Conservation (phyloP, 2,113 vertebrate species). For the Neolamprologus ventralis region DNA sequence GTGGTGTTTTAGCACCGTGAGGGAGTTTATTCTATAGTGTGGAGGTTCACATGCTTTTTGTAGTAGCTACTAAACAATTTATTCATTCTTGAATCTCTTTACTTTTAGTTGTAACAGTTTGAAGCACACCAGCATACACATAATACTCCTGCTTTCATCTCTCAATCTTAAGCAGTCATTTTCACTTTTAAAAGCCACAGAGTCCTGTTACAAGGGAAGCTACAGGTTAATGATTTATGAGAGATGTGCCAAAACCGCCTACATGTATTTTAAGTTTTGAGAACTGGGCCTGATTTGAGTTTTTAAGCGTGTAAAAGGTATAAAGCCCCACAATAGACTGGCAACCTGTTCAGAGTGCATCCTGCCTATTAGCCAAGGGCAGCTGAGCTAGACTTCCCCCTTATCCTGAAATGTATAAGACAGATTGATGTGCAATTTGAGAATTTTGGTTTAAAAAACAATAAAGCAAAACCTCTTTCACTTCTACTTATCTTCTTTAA, state of each 20-base stretch:
- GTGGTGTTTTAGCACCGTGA: background rate
- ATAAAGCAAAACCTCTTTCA: background rate
- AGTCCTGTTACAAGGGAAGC: background rate
- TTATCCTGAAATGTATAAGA: background rate
- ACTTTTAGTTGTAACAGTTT: background rate
- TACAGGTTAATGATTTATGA: background rate
- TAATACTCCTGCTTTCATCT: background rate
- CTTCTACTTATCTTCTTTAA: background rate
- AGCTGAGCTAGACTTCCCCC: background rate
- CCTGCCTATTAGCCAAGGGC: background rate
- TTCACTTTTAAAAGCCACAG: background rate
- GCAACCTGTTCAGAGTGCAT: background rate
- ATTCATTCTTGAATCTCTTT: background rate
- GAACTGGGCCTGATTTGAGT: background rate
- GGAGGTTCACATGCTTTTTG: background rate
- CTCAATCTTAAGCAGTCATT: background rate
- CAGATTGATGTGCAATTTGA: background rate
- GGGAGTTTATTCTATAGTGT: background rate
- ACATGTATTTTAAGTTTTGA: background rate
- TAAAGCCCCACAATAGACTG: background rate
- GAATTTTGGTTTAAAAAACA: background rate
- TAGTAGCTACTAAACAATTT: background rate
- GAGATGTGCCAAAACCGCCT: background rate
- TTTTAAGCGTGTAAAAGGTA: background rate
- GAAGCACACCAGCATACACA: background rate